phyloP scores from a whole-genome alignment of 2,888 invertebrate genomes.

The Hypolimnas misippus region DNA sequence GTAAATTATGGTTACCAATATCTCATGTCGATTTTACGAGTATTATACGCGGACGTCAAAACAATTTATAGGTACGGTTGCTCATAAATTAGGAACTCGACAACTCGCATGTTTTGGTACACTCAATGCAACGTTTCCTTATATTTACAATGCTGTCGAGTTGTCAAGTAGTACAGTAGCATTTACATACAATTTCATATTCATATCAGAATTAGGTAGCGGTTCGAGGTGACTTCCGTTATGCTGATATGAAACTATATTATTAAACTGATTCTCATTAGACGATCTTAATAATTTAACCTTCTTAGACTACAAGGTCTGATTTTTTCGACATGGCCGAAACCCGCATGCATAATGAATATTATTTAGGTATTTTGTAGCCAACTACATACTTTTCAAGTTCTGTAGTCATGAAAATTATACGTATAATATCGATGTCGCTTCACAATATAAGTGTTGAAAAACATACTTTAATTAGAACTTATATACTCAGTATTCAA shows the following conservation, averaged over 20 bases:
- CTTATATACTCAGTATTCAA: no score
- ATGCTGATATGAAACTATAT: slow-evolving; percentile 17
- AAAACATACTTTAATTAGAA: no score
- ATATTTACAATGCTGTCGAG: slow-evolving; percentile 74
- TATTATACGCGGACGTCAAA: slow-evolving; percentile 49
- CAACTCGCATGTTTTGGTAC: slow-evolving; percentile 70
- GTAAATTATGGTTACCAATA: neutral
- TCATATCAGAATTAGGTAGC: slow-evolving; percentile 76
- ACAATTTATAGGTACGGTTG: slow-evolving; percentile 70
- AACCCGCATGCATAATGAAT: neutral
- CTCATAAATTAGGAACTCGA: slow-evolving; percentile 57
- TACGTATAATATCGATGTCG: neutral
- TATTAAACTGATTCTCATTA: slow-evolving; percentile 4
- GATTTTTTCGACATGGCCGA: neutral
- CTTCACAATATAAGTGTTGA: no score
- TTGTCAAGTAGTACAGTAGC: slow-evolving; percentile 71
- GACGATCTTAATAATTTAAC: neutral
- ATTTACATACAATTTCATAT: slow-evolving; percentile 80
- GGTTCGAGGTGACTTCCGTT: slow-evolving; percentile 53
- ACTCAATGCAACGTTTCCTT: slow-evolving; percentile 67
- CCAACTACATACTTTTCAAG: neutral
- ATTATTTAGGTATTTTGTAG: neutral
- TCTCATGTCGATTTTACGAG: neutral
- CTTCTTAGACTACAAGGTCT: neutral
- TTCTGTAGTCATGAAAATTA: neutral